A percentile compares a stretch with the other conserved stretches of the same genome.
Evolutionary conservation across 1,140 invertebrate species (phyloP).

Genomic region (Drosophila cardini): DNA sequence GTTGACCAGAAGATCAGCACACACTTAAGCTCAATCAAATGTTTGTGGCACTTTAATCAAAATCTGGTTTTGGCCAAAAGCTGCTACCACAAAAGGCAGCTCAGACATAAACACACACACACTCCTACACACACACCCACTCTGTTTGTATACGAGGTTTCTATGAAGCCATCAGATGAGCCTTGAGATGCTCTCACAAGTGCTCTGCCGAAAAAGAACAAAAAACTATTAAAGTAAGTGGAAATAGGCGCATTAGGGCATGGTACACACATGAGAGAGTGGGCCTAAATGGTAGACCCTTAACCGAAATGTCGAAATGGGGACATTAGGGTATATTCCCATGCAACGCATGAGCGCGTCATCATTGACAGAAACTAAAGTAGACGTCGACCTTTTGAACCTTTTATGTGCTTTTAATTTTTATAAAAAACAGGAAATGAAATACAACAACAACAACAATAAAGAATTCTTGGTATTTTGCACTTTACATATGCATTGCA

Average conservation of each 20-base stretch:
- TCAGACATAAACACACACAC: constrained; percentile 25
- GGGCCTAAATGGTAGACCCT: constrained; percentile 2
- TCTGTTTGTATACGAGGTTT: constrained; percentile 41
- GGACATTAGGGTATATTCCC: neutral
- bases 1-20: constrained; percentile 64
- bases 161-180: constrained; percentile 58
- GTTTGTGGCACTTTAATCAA: constrained; percentile 73
- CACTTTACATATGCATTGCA: constrained; percentile 57
- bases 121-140: constrained; percentile 7
- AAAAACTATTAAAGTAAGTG: constrained; percentile 79
- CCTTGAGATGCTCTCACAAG: constrained; percentile 51
- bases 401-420: constrained; percentile 79
- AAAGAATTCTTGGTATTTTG: constrained; percentile 34
- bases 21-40: constrained; percentile 51
- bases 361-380: constrained; percentile 45
- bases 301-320: neutral
- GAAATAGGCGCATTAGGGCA: constrained; percentile 77
- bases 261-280: constrained; percentile 49
- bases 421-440: constrained; percentile 28
- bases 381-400: constrained; percentile 51
- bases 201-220: constrained; percentile 58
- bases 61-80: constrained; percentile 40
- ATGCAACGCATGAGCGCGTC: constrained; percentile 38
- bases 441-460: constrained; percentile 8
- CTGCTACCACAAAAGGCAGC: constrained; percentile 54